These are phyloP conservation scores for Lissocephala sabroskyi DNA, from an alignment of 2,888 invertebrate genomes.

Conservation along the genomic window DNA sequence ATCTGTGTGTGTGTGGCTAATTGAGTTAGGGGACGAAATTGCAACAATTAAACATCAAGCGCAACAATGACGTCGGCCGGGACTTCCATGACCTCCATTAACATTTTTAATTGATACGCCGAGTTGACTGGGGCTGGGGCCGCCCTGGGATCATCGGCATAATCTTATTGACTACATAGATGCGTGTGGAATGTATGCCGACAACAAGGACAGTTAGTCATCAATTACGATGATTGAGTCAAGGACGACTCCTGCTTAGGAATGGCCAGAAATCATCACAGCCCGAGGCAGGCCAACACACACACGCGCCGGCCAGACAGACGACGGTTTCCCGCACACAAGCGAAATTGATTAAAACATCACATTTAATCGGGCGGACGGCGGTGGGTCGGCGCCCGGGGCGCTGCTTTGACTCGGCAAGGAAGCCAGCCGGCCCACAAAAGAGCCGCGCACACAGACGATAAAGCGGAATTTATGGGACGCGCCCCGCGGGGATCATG, in stretches of 20 bases:
- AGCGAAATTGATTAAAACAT: constrained; percentile 40
- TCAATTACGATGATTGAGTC: too few relatives aligned
- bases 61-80: constrained; percentile 22
- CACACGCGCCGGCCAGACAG: constrained; percentile 8
- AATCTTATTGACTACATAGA: too few relatives aligned
- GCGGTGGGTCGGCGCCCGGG: too few relatives aligned
- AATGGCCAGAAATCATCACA: constrained; percentile 5
- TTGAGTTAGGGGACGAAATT: constrained; percentile 60
- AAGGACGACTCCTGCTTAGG: too few relatives aligned
- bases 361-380: constrained; percentile 26
- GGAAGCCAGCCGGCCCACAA: neutral
- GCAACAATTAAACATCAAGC: constrained; percentile 45
- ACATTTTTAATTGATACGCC: constrained; percentile 30
- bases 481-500: constrained; percentile 1
- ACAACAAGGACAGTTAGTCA: too few relatives aligned
- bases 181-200: too few relatives aligned
- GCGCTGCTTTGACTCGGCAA: constrained; percentile 20
- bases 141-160: too few relatives aligned
- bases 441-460: constrained; percentile 15
- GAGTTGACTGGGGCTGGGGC: too few relatives aligned
- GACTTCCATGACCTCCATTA: constrained; percentile 44
- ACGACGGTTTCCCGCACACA: neutral
- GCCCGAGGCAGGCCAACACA: neutral
- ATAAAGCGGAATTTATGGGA: constrained; percentile 39
- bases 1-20: constrained; percentile 28